Conservation (phyloP, 2,113 vertebrate species). For the Perca fluviatilis region DNA sequence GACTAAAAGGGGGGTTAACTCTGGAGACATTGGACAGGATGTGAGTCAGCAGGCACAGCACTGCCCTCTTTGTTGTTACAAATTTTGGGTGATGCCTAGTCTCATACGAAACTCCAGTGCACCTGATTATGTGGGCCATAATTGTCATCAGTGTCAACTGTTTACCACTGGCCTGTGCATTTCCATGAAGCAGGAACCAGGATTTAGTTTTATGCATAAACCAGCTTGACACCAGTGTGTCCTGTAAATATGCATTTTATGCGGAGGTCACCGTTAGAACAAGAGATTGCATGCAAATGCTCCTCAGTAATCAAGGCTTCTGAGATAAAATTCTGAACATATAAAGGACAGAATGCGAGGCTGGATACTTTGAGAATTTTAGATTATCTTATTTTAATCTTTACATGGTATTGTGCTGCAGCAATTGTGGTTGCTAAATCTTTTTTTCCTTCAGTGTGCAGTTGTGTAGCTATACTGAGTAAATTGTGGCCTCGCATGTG, state of each 20-base stretch:
- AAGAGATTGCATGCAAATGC: not conserved
- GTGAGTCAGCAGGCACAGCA: conserved; percentile 42
- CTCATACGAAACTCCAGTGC: conserved; percentile 5
- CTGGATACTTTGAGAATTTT: conserved; percentile 3
- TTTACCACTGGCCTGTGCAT: not conserved
- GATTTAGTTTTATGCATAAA: not conserved
- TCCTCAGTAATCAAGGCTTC: not conserved
- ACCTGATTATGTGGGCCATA: conserved; percentile 12
- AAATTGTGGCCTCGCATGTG: conserved; percentile 50
- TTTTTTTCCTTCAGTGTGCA: conserved; percentile 15
- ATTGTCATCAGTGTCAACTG: conserved; percentile 12
- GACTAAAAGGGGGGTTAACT: conserved; percentile 29
- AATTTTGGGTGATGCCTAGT: not conserved
- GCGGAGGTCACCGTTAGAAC: conserved; percentile 16
- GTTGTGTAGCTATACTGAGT: conserved; percentile 40
- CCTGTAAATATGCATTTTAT: conserved; percentile 26
- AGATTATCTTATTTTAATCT: not conserved
- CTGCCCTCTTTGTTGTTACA: conserved; percentile 4
- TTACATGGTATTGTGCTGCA: conserved; percentile 1
- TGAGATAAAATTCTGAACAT: conserved; percentile 2
- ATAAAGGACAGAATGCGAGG: not conserved
- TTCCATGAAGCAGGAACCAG: conserved; percentile 1
- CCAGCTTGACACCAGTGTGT: conserved; percentile 28
- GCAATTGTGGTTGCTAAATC: conserved; percentile 4
- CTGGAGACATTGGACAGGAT: conserved; percentile 18